Base-by-base conservation (phyloP, 1,140 invertebrate genomes). In the Drosophila mayri region DNA sequence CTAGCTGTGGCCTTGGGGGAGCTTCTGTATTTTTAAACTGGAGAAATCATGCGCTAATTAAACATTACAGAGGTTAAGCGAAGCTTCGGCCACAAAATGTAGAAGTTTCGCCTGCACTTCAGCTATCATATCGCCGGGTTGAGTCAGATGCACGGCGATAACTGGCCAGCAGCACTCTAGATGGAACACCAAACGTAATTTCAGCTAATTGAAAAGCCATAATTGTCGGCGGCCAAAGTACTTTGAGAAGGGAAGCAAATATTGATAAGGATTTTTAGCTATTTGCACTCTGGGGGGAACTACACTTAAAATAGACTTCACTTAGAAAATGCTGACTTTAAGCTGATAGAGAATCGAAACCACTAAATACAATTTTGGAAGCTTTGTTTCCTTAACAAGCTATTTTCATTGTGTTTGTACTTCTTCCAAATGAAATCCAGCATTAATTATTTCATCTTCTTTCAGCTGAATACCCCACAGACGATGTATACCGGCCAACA, bases 401-500 rank as follows among this genome's bases (percentile, higher is more conserved):
- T 12, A 12, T 35, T 47, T 47, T 47, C 20, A 14, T 4, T 8
- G 20, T 22, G 18, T 12, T 22, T 22, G 9, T 28, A 8, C 14
- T 40, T 40, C 16, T n/a, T 40, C 16, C 38, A 40, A 8, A 10
- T 18, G 9, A 41, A 52, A 14, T 14, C 3, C 11, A 8, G 6
- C 32, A 32, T 10, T 35, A 35, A 52, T 14, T 35, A 20, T 20
- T 20, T 2, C 30, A 5, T 4, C 22, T 37, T 37, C 18, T 44
- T 67, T 0, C 38, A 88, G 85, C 79, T 54, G 85, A 84, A 58
- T 72, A 67, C 22, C 85, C 84, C 14, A 30, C 55, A 7, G 76
- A 90, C 54, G 85, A 85, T 74, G 85, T 68, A 0, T 88, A 88
- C 38, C 72, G 77, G 50, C 74, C 85, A 30, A 63, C 68, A 5